Evolutionary conservation across 2,113 vertebrate species (phyloP), one percentile per base, ranked within the genome.

Genomic region (Tor tambroides): DNA sequence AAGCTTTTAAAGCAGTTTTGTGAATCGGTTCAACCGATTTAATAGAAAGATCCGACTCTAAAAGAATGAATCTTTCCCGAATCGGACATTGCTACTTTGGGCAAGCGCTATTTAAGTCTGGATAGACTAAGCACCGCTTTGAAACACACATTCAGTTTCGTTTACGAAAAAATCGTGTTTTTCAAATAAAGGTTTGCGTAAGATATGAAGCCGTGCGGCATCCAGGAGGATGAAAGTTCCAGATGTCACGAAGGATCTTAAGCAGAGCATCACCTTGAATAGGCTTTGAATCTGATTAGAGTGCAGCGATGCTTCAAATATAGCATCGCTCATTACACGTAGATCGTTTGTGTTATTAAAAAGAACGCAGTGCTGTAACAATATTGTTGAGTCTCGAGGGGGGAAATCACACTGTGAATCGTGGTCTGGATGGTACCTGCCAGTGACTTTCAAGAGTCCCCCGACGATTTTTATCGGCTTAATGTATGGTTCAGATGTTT

Each of bases 221-320:
- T 69, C 28, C 65, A 71, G 6, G 5, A 83, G 83, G 87, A 87
- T 51, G 84, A 26, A 69, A 86, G 61, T 21, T 46, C 56, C 59
- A 61, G 32, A 46, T 63, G 61, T 85, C 65, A 83, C 77, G 49
- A 76, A 84, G 54, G 67, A 77, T n/a, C 86, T 72, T 8, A 51
- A 28, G 76, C 74, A 86, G 38, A 86, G 61, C 80, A 89, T 86
- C 89, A 87, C 80, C 75, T 87, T 89, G 65, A 84, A 41, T 46
- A 72, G 79, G 49, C 85, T 86, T 79, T 56, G 69, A 84, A 46
- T 46, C 11, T 46, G 43, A 46, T 80, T 83, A 85, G 76, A 86
- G 32, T n/a, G 56, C 38, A 79, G 61, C 26, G 43, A 89, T 69
- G 83, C 85, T 80, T 87, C 51, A 89, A 83, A 80, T 74, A 80